phyloP scores from a whole-genome alignment of 2,797 vertebrate species.

The Coregonus ussuriensis region DNA sequence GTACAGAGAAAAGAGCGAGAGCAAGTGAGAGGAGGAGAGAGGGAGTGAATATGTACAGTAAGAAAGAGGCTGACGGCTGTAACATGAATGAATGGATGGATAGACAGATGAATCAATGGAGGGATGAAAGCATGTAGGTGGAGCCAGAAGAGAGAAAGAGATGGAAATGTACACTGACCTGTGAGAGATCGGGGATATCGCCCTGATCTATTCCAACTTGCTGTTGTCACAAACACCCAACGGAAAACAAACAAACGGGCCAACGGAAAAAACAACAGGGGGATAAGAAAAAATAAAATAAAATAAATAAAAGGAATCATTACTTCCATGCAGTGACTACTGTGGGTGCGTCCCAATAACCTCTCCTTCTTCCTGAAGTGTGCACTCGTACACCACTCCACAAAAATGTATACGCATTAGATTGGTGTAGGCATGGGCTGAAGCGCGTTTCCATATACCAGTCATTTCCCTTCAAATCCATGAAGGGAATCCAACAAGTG shows the following conservation, averaged over 20 bases:
- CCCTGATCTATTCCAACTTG: slow-evolving; percentile 97
- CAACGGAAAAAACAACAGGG: slow-evolving; percentile 32
- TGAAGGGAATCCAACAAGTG: background rate
- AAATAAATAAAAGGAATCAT: slow-evolving; percentile 64
- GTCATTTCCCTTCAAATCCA: background rate
- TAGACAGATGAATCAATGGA: slow-evolving; percentile 11
- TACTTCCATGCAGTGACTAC: slow-evolving; percentile 76
- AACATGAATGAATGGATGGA: slow-evolving; percentile 25
- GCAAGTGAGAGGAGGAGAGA: slow-evolving; percentile 18
- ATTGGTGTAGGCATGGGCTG: too few species aligned
- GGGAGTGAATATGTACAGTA: slow-evolving; percentile 11
- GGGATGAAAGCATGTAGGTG: slow-evolving; percentile 27
- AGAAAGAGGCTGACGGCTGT: slow-evolving; percentile 23
- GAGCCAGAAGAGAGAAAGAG: background rate
- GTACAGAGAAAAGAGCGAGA: slow-evolving; percentile 6
- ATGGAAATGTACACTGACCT: slow-evolving; percentile 86
- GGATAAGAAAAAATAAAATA: slow-evolving; percentile 43
- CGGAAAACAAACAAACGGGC: slow-evolving; percentile 32
- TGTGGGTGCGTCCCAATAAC: slow-evolving; percentile 34
- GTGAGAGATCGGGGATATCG: slow-evolving; percentile 95
- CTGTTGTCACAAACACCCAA: slow-evolving; percentile 81
- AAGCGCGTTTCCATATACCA: too few species aligned
- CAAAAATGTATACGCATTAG: background rate
- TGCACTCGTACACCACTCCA: background rate
- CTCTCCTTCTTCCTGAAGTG: background rate